Percentiles rank a stretch among this genome's conserved stretches.
phyloP scores from a whole-genome alignment of 2,797 vertebrate species.

The Peromyscus aztecus region DNA sequence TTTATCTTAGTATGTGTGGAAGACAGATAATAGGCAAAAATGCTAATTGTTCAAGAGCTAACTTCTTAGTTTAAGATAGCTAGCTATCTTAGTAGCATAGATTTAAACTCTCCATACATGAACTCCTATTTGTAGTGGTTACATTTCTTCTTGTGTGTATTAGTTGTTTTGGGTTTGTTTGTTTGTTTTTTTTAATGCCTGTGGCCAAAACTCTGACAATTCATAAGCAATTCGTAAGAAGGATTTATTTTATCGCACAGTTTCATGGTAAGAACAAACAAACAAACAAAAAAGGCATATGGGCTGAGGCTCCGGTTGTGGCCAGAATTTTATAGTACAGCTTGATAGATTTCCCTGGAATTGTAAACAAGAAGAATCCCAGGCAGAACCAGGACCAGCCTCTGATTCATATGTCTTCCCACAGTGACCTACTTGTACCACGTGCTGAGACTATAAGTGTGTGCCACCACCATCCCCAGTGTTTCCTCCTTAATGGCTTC shows the following conservation, averaged over 20 bases:
- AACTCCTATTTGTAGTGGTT: not conserved
- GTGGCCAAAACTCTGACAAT: not conserved
- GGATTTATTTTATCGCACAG: not conserved
- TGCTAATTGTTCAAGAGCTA: not conserved
- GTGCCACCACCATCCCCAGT: not conserved
- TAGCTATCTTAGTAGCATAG: not conserved
- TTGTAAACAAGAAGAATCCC: not conserved
- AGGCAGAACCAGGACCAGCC: not conserved
- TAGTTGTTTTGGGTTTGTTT: not conserved
- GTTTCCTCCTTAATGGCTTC: not conserved
- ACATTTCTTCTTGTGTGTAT: conserved; percentile 4
- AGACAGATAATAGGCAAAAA: not conserved
- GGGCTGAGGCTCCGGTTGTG: not conserved
- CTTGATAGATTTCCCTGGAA: not conserved
- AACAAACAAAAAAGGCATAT: not conserved
- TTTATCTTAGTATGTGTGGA: not conserved
- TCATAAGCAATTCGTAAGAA: not conserved
- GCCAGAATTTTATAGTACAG: not conserved
- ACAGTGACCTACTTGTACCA: not conserved
- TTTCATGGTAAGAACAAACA: not conserved
- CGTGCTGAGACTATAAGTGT: not conserved
- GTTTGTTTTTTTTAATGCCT: too few relatives aligned
- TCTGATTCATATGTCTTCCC: not conserved
- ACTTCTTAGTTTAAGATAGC: not conserved
- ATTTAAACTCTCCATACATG: not conserved